Conservation (phyloP, 2,888 invertebrate genomes). For the Plagodis dolabraria region DNA sequence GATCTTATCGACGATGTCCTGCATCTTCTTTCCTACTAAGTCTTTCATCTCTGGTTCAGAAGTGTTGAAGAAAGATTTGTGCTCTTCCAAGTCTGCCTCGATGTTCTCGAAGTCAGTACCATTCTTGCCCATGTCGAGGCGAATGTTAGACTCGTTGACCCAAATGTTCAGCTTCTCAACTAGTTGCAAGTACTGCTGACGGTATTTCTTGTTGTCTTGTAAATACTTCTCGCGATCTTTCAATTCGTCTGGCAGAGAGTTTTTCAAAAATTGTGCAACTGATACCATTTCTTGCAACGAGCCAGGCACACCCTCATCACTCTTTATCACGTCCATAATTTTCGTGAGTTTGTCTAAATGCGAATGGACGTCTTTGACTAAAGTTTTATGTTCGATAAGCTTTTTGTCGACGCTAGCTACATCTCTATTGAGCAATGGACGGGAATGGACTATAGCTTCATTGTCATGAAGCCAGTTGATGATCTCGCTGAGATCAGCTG, state of each 20-base stretch:
- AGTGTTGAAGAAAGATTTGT: slow-evolving; percentile 92
- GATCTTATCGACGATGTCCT: slow-evolving; percentile 93
- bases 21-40: slow-evolving; percentile 91
- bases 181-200: slow-evolving; percentile 90
- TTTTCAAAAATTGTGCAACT: slow-evolving; percentile 91
- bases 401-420: slow-evolving; percentile 92
- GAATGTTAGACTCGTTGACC: slow-evolving; percentile 92
- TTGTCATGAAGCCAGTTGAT: slow-evolving; percentile 93
- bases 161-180: slow-evolving; percentile 92
- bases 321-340: slow-evolving; percentile 88
- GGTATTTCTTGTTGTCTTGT: slow-evolving; percentile 89
- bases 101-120: slow-evolving; percentile 96
- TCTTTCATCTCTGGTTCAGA: slow-evolving; percentile 91
- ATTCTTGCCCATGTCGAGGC: slow-evolving; percentile 90
- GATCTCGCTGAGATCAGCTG: slow-evolving; percentile 92
- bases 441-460: slow-evolving; percentile 91
- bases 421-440: slow-evolving; percentile 92
- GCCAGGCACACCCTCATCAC: slow-evolving; percentile 92
- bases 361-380: slow-evolving; percentile 88
- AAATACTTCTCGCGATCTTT: slow-evolving; percentile 93
- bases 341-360: slow-evolving; percentile 89
- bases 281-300: slow-evolving; percentile 93
- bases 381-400: slow-evolving; percentile 89
- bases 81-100: slow-evolving; percentile 92
- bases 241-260: slow-evolving; percentile 91